phyloP scores from a whole-genome alignment of 2,797 vertebrate species.

The Brotula barbata region DNA sequence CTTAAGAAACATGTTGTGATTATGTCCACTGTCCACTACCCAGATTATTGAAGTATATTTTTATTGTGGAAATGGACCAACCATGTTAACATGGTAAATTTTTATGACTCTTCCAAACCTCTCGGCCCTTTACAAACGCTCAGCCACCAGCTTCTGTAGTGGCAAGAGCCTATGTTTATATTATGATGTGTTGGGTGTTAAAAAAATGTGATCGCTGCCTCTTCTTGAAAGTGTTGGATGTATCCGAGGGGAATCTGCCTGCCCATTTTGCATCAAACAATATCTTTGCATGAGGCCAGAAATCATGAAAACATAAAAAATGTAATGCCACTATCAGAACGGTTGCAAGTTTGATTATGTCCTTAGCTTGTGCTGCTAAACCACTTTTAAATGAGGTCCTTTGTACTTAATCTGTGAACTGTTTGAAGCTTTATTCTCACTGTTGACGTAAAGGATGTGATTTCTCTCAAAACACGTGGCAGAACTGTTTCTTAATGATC shows the following conservation, averaged over 20 bases:
- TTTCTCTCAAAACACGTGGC: constrained; percentile 33
- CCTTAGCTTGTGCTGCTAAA: constrained; percentile 46
- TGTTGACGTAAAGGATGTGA: constrained; percentile 59
- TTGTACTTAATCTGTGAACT: constrained; percentile 61
- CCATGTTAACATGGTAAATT: constrained; percentile 34
- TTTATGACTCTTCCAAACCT: constrained; percentile 1
- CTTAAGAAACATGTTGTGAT: constrained; percentile 69
- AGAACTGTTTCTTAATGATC: constrained; percentile 2
- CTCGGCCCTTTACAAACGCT: constrained; percentile 29
- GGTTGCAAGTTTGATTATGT: constrained; percentile 26
- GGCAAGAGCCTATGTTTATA: constrained; percentile 7
- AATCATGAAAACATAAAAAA: constrained; percentile 3
- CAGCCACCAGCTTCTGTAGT: constrained; percentile 28
- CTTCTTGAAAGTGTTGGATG: constrained; percentile 3
- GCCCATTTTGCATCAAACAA: constrained; percentile 35
- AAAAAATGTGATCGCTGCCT: neutral
- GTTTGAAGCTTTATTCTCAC: constrained; percentile 60
- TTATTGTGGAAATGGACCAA: constrained; percentile 51
- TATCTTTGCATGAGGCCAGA: constrained; percentile 1
- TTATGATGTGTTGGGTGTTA: neutral
- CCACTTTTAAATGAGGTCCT: constrained; percentile 41
- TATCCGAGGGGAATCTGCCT: neutral
- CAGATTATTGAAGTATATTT: constrained; percentile 57
- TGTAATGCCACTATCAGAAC: constrained; percentile 6
- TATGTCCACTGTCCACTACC: constrained; percentile 49